Evolutionary conservation across 2,797 vertebrate species (phyloP).

Genomic region (Onychomys torridus): DNA sequence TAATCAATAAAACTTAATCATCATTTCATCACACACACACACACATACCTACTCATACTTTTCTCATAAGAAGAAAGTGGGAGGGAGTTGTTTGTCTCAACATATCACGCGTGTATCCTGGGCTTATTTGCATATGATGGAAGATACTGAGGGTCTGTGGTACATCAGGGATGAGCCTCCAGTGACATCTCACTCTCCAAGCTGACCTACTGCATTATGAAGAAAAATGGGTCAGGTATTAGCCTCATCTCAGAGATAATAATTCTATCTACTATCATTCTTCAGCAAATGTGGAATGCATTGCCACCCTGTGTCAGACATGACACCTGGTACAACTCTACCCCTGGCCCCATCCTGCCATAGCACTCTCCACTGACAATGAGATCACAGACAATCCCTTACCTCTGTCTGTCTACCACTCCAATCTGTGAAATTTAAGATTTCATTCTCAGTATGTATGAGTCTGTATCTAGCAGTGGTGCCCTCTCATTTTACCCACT

Average conservation of each 20-base stretch:
- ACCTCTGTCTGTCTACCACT: neutral
- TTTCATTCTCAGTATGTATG: neutral
- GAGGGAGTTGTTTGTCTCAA: conserved; percentile 21
- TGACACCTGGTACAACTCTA: neutral
- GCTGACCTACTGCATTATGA: no score
- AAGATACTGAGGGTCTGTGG: neutral
- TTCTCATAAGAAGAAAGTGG: neutral
- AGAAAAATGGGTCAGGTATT: neutral
- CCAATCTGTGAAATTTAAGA: neutral
- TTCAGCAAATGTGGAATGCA: neutral
- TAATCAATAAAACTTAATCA: conserved; percentile 12
- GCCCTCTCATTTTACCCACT: neutral
- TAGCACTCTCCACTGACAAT: neutral
- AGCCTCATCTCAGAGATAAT: neutral
- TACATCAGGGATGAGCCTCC: neutral
- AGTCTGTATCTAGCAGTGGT: no score
- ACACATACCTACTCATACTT: neutral
- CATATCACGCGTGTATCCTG: neutral
- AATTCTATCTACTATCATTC: neutral
- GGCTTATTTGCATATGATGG: neutral
- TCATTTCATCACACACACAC: neutral
- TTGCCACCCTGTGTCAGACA: neutral
- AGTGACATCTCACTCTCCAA: neutral
- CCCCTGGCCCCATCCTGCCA: rapidly evolving
- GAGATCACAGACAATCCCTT: neutral